Evolutionary conservation across 2,797 vertebrate genomes (phyloP).

Genomic region (Phrynocephalus vlangalii): DNA sequence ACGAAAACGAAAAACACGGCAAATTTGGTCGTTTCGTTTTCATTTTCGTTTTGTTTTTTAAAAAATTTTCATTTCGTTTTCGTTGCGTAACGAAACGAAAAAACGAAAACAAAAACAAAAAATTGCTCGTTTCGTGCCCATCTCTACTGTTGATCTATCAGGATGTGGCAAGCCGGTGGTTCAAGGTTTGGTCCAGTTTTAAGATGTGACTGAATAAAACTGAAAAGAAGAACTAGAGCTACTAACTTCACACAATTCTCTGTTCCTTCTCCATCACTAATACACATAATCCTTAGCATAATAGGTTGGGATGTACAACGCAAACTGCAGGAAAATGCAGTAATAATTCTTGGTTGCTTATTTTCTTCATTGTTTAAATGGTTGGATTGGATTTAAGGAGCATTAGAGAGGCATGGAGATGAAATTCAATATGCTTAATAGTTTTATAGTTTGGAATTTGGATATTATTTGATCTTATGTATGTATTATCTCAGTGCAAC

Average conservation of each 20-base stretch:
- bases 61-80: too few relatives aligned
- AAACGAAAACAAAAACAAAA: too few relatives aligned
- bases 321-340: neutral
- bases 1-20: too few relatives aligned
- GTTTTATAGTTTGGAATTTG: constrained; percentile 16
- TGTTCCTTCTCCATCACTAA: neutral
- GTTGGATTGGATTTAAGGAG: neutral
- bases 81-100: too few relatives aligned
- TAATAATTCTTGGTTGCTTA: neutral
- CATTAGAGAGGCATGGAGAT: neutral
- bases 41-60: too few relatives aligned
- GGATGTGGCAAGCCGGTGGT: neutral
- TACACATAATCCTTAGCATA: neutral
- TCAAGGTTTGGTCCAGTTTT: too few relatives aligned
- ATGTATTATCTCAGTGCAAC: neutral
- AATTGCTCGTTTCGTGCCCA: too few relatives aligned
- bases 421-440: neutral
- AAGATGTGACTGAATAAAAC: neutral
- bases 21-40: too few relatives aligned
- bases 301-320: neutral
- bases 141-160: neutral
- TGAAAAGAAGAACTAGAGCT: neutral
- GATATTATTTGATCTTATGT: neutral
- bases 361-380: constrained; percentile 14
- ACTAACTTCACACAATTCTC: neutral